Evolutionary conservation across 2,113 vertebrate species (phyloP), one percentile per base, ranked within the genome.

Genomic region (Circaetus gallicus): DNA sequence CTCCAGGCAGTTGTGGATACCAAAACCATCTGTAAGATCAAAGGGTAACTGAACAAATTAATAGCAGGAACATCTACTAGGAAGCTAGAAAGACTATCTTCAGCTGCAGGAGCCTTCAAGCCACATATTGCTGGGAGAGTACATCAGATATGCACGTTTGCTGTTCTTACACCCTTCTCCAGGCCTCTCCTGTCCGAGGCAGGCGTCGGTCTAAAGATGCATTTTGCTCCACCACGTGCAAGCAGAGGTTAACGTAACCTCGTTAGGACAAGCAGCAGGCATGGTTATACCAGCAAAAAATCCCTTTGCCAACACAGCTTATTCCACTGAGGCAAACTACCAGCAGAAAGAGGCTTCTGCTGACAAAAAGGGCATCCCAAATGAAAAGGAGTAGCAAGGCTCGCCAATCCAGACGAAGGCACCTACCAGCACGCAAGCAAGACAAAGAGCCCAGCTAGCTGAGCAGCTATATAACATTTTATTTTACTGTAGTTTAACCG

Each of bases 91-190:
- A 31, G 83, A 6, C 47, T 9, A 1, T 12, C 40, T 31, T 43
- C 70, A 34, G 86, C 53, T 18, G 55, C 13, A n/a, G 74, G 22
- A 53, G 63, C 61, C 79, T 59, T 36, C 32, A 4, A 26, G 79
- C 19, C n/a, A 3, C 5, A 0, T 7, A 2, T 18, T 1, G 7
- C 29, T 34, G 43, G 24, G 31, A 13, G 16, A 47, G 52, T 6
- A 6, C 55, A 5, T 7, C 40, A 3, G n/a, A 32, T 56, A 5
- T 0, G 10, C 1, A 2, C 0, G 0, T 3, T 3, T 18, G 65
- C 63, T 56, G 50, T 12, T 22, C 88, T 50, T 2, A 13, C 5
- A 6, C 14, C 38, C 36, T 56, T 14, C 82, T 28, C 13, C 38
- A 14, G 13, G 32, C 32, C 40, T 6, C 59, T 50, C 61, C 69